These are phyloP conservation scores for Cryptotermes secundus DNA, from an alignment of 1,140 invertebrate genomes.

Conservation along the genomic window DNA sequence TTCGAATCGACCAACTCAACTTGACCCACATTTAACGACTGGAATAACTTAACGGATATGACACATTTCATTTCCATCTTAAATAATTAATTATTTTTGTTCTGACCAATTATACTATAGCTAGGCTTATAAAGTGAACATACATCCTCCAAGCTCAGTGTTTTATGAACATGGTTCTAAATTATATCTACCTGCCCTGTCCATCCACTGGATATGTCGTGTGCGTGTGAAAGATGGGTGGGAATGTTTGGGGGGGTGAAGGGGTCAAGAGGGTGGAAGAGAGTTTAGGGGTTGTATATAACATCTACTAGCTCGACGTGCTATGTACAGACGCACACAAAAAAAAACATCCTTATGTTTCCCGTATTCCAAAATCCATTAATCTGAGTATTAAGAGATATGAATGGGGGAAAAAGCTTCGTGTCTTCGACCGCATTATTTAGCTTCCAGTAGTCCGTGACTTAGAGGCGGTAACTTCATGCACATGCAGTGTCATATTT, in stretches of 20 bases:
- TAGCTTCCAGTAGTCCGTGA: background rate
- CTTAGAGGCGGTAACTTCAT: background rate
- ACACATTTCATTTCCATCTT: background rate
- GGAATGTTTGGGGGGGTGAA: background rate
- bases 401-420: background rate
- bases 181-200: slow-evolving; percentile 29
- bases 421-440: background rate
- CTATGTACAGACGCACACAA: slow-evolving; percentile 12
- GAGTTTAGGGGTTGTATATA: slow-evolving; percentile 12
- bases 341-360: background rate
- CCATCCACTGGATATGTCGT: slow-evolving; percentile 26
- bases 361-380: background rate
- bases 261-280: background rate
- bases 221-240: slow-evolving; percentile 26
- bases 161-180: slow-evolving; percentile 29
- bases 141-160: background rate
- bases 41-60: background rate
- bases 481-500: background rate
- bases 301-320: background rate
- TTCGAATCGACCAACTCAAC: background rate
- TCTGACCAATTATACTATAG: background rate
- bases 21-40: background rate
- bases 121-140: background rate
- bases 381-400: background rate
- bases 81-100: slow-evolving; percentile 2